Base-by-base conservation (phyloP, 2,888 invertebrate genomes). In the Drosophila formosana region DNA sequence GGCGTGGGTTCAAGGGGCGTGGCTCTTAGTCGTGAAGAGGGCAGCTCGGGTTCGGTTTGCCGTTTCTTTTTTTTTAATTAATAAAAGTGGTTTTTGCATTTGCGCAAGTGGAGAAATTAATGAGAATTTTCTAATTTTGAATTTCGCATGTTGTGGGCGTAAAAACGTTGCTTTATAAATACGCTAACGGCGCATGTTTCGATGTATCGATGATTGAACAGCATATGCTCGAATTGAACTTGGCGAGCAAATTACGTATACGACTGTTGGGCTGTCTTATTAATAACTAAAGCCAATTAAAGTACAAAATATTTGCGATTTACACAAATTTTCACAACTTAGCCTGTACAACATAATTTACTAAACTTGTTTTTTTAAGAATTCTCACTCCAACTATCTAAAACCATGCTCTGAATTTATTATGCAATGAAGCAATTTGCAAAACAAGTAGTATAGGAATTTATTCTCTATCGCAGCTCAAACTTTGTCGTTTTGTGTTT, bases 11-110 rank as follows among this genome's bases (percentile, higher is more conserved):
- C 18, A 18, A 18, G 1, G 18, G 18, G 18, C 18, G 18, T 18
- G 18, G 18, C 18, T 1, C 18, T 18, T 18, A 2, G 18, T 18
- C 18, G 18, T n/a, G 37, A 11, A 37, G 0, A 8, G 1, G 43
- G 23, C 4, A 8, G 4, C 13, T 28, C 8, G 32, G 39, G 11
- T 26, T 23, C 8, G 52, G n/a, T 39, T 46, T 23, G 28, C 4
- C 34, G 23, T 53, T 51, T 30, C 45, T 41, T 28, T 8, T 23
- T 60, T 75, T 56, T 49, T 32, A 60, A 56, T 66, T 71, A 62
- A 56, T 26, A 66, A 71, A 71, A 43, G 34, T 57, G 63, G 63
- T 57, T 43, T 52, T 11, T 18, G 43, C 41, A 47, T 13, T 13
- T 37, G 26, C 45, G 4, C 9, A 50, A n/a, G n/a, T 3, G 13